Evolutionary conservation across 2,797 vertebrate species (phyloP).

Genomic region (Cyprinodon diabolis): DNA sequence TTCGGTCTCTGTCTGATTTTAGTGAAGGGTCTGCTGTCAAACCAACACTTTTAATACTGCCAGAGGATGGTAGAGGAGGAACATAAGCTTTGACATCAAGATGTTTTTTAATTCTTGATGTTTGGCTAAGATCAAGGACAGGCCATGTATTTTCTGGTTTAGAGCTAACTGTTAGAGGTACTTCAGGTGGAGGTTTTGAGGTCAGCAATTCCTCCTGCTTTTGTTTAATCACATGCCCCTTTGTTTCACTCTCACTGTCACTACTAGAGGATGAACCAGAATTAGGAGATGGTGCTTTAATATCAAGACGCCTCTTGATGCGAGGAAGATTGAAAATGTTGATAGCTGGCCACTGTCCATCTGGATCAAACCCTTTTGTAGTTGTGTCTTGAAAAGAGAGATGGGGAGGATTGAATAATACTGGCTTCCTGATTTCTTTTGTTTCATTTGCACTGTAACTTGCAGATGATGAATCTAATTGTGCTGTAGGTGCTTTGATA

Average conservation of each 20-base stretch:
- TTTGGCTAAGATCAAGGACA: not conserved
- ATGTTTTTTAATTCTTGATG: slow-evolving; percentile 27
- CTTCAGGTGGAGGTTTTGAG: not conserved
- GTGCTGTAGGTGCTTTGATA: not conserved
- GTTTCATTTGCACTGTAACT: not conserved
- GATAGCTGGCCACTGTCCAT: slow-evolving; percentile 2
- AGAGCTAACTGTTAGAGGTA: not conserved
- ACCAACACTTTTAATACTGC: not conserved
- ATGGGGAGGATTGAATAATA: not conserved
- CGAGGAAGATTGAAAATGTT: not conserved
- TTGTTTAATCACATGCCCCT: not conserved
- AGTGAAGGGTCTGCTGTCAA: not conserved
- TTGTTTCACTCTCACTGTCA: slow-evolving; percentile 39
- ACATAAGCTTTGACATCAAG: slow-evolving; percentile 27
- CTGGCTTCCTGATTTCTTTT: not conserved
- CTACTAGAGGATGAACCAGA: slow-evolving; percentile 44
- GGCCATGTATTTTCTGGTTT: slow-evolving; percentile 13
- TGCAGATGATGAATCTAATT: not conserved
- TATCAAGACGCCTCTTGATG: slow-evolving; percentile 15
- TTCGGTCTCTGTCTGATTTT: not conserved
- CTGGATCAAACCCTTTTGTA: too few relatives aligned
- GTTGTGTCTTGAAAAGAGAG: not conserved
- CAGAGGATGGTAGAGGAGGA: not conserved
- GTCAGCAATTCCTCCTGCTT: not conserved
- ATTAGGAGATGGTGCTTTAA: slow-evolving; percentile 19